Evolutionary conservation across 2,888 invertebrate species (phyloP), one percentile per base, ranked within the genome.

Genomic region (Rugalucina vietnamica): DNA sequence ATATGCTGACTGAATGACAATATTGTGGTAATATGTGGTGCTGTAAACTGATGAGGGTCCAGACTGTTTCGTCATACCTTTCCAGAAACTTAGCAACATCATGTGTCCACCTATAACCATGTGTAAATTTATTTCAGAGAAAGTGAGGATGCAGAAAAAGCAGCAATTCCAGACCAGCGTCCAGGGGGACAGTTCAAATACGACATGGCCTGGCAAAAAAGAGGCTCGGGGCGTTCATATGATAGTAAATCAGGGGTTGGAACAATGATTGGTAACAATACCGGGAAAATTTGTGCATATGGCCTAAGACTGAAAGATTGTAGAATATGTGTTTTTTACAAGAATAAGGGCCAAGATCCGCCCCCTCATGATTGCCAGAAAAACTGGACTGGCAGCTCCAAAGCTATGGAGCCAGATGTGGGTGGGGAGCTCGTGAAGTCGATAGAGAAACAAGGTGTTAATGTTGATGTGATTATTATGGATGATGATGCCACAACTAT

Each of bases 191-290:
- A 54, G 60, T 72, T 73, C 10, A 82, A 78, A 27, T 81, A 78
- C 50, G 72, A 84, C 39, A 79, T 69, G 76, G 81, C 81, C 5
- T 84, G 78, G 85, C 73, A 82, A 57, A 82, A 85, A 39, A 34
- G 76, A 3, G 79, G 76, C 2, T 73, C 70, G 18, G 80, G 85
- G 2, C 29, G 77, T 21, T 37, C 27, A 21, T 80, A 82, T 34
- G 65, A 82, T 32, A 79, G 76, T 24, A 57, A 43, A 43, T 85
- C 85, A 5, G 76, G 79, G 50, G 76, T 79, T n/a, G 69, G 77
- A 18, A 60, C 76, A 18, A 36, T 69, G 65, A 72, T 81, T 32
- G 79, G 85, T 2, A 71, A 81, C 14, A 12, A 57, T 8, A 79
- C 49, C 4, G 71, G 81, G 2, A 81, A 81, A 77, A 50, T 79